A percentile compares a stretch with the other conserved stretches of the same genome.
Evolutionary conservation across 1,140 invertebrate genomes (phyloP).

Genomic region (Ips nitidus): DNA sequence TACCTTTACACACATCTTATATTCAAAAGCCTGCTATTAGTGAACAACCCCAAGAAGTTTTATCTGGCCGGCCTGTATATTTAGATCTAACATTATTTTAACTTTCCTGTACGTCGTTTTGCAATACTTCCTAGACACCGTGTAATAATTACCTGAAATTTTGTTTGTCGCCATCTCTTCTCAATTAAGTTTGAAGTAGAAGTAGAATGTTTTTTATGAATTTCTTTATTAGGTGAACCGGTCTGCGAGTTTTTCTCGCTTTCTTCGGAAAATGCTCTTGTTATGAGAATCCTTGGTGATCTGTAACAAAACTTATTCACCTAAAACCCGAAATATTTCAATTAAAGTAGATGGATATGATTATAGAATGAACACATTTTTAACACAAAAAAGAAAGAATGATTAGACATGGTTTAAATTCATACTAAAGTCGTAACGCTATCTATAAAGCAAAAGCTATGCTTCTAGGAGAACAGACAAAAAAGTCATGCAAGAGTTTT

Average conservation of each 20-base stretch:
- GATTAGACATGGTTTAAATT: too few relatives aligned
- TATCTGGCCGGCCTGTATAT: background rate
- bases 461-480: too few relatives aligned
- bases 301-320: slow-evolving; percentile 37
- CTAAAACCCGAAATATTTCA: background rate
- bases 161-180: slow-evolving; percentile 50
- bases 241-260: slow-evolving; percentile 56
- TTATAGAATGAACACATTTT: too few relatives aligned
- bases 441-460: too few relatives aligned
- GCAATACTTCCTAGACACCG: background rate
- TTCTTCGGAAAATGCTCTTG: slow-evolving; percentile 70
- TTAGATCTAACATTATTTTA: slow-evolving; percentile 34
- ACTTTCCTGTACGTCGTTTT: slow-evolving; percentile 47
- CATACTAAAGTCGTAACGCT: too few relatives aligned
- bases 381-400: too few relatives aligned
- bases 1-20: too few relatives aligned
- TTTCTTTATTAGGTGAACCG: slow-evolving; percentile 52
- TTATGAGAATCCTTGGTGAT: slow-evolving; percentile 70
- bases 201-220: slow-evolving; percentile 57
- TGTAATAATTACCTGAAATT: slow-evolving; percentile 42
- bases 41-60: too few relatives aligned
- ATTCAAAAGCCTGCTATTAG: too few relatives aligned
- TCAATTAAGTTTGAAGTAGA: slow-evolving; percentile 60
- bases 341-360: background rate
- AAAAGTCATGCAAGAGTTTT: too few relatives aligned